These are phyloP conservation scores for Zonitis immaculata DNA, from an alignment of 2,888 invertebrate species.

Conservation along the genomic window DNA sequence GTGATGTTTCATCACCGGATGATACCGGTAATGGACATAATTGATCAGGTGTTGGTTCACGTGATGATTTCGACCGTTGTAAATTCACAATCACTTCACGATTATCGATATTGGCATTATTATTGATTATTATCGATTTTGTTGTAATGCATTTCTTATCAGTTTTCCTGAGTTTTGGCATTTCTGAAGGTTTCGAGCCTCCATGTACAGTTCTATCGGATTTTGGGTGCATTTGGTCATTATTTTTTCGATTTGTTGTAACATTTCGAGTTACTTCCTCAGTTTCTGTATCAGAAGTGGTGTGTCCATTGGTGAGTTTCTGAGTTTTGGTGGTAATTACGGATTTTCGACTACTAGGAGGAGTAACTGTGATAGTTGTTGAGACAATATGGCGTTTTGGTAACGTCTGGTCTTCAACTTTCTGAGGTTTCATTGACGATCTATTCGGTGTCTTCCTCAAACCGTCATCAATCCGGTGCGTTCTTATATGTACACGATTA, in stretches of 20 bases:
- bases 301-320: slow-evolving; percentile 30
- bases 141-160: slow-evolving; percentile 54
- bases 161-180: slow-evolving; percentile 31
- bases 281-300: slow-evolving; percentile 33
- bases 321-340: slow-evolving; percentile 19
- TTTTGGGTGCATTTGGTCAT: slow-evolving; percentile 49
- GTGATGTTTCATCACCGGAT: slow-evolving; percentile 56
- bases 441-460: slow-evolving; percentile 21
- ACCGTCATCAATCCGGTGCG: slow-evolving; percentile 35
- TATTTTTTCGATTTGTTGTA: slow-evolving; percentile 55
- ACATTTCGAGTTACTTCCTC: slow-evolving; percentile 36
- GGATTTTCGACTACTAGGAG: slow-evolving; percentile 15
- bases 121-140: slow-evolving; percentile 52
- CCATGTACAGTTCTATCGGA: slow-evolving; percentile 46
- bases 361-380: slow-evolving; percentile 35
- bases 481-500: slow-evolving; percentile 29
- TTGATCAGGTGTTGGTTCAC: slow-evolving; percentile 70
- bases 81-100: slow-evolving; percentile 64
- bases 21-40: slow-evolving; percentile 64
- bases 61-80: slow-evolving; percentile 67
- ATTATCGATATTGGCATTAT: slow-evolving; percentile 47
- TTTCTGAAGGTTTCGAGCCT: slow-evolving; percentile 27
- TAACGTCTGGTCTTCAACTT: slow-evolving; percentile 30
- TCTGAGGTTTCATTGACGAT: slow-evolving; percentile 29
- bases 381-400: slow-evolving; percentile 30